These are phyloP conservation scores for Rhadinocentrus ornatus DNA, from an alignment of 2,797 vertebrate genomes.

Conservation along the genomic window DNA sequence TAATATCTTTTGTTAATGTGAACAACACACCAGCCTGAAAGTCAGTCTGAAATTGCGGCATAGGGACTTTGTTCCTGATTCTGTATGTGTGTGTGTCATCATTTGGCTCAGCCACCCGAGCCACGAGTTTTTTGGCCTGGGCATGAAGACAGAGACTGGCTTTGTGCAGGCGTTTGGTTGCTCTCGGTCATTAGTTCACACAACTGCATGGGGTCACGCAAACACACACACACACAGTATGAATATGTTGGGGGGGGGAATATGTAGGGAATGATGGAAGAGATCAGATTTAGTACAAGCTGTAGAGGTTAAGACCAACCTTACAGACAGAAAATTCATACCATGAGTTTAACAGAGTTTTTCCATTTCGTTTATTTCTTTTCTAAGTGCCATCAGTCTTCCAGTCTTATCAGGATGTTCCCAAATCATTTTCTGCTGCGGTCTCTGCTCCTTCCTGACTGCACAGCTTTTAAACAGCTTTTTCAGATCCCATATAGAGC, in stretches of 20 bases:
- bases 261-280: constrained; percentile 45
- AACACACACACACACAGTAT: constrained; percentile 25
- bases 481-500: constrained; percentile 35
- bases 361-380: constrained; percentile 55
- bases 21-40: constrained; percentile 12
- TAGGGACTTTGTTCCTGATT: constrained; percentile 12
- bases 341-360: constrained; percentile 53
- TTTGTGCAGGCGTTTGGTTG: constrained; percentile 67
- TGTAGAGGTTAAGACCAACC: constrained; percentile 18
- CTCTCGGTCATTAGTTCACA: constrained; percentile 77
- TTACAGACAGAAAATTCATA: constrained; percentile 40
- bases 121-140: constrained; percentile 72
- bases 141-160: constrained; percentile 68
- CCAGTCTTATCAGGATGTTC: constrained; percentile 49
- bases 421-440: constrained; percentile 42
- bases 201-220: constrained; percentile 55
- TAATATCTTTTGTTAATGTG: neutral
- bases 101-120: constrained; percentile 50
- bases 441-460: constrained; percentile 22
- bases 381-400: constrained; percentile 36
- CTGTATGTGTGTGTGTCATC: constrained; percentile 41
- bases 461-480: constrained; percentile 26
- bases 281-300: constrained; percentile 34
- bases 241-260: constrained; percentile 10
- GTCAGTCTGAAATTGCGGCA: constrained; percentile 13